phyloP scores from a whole-genome alignment of 2,113 vertebrate species.

The Neodontobutis hainanensis region DNA sequence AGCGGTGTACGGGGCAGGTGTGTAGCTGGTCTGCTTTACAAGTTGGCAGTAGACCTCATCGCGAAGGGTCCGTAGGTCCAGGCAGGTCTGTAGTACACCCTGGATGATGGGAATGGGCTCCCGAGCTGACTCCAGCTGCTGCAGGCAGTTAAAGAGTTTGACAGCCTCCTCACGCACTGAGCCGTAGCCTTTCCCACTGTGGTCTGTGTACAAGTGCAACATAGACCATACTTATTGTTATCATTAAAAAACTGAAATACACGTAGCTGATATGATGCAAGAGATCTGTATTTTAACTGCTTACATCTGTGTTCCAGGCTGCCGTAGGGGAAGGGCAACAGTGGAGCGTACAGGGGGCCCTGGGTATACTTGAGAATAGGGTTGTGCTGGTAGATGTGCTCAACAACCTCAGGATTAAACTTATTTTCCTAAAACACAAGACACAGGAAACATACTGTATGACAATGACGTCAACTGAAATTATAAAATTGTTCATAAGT shows the following conservation, averaged over 20 bases:
- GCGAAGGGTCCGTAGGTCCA: conserved; percentile 91
- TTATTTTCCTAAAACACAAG: conserved; percentile 85
- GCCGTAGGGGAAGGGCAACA: conserved; percentile 92
- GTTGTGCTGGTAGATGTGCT: conserved; percentile 93
- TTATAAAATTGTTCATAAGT: conserved; percentile 9
- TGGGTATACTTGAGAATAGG: conserved; percentile 93
- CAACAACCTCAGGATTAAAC: conserved; percentile 87
- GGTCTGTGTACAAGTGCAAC: conserved; percentile 62
- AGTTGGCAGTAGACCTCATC: conserved; percentile 98
- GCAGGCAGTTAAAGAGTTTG: conserved; percentile 93
- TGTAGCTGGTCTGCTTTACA: conserved; percentile 94
- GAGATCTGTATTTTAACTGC: conserved; percentile 41
- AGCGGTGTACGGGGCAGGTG: conserved; percentile 76
- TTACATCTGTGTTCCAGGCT: conserved; percentile 87
- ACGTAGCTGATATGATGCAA: background rate
- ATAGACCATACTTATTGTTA: conserved; percentile 3
- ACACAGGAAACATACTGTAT: background rate
- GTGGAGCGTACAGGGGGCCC: conserved; percentile 89
- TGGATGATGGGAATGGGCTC: conserved; percentile 93
- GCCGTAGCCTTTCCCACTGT: conserved; percentile 83
- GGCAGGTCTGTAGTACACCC: conserved; percentile 95
- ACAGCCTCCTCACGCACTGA: conserved; percentile 92
- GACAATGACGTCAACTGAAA: conserved; percentile 18
- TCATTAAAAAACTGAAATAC: conserved; percentile 5
- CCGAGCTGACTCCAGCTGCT: conserved; percentile 88